These are phyloP conservation scores for Apoderus coryli DNA, from an alignment of 2,888 invertebrate genomes.

Conservation along the genomic window DNA sequence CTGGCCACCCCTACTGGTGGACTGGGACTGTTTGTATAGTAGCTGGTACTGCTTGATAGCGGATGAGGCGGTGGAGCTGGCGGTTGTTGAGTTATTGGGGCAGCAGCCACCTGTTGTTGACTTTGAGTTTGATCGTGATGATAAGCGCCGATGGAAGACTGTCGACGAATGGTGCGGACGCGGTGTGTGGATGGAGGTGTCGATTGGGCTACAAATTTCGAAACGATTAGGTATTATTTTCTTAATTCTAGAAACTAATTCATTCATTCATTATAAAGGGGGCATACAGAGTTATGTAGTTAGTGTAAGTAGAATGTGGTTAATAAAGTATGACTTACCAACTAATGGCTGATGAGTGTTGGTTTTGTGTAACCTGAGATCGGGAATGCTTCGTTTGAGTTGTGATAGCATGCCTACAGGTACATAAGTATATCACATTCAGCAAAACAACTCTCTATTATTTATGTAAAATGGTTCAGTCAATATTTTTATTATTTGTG, in stretches of 20 bases:
- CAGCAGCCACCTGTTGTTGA: conserved; percentile 14
- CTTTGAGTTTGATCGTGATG: conserved; percentile 30
- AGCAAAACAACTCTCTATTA: no score
- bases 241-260: no score
- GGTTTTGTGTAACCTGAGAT: conserved; percentile 62
- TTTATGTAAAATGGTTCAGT: no score
- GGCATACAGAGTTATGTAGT: no score
- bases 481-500: no score
- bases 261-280: no score
- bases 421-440: no score
- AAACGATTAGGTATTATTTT: no score
- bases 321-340: conserved; percentile 40
- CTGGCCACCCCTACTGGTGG: conserved; percentile 39
- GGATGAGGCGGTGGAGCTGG: conserved; percentile 23
- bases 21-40: conserved; percentile 48
- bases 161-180: conserved; percentile 43
- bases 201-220: conserved; percentile 48
- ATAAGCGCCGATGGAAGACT: conserved; percentile 46
- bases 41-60: conserved; percentile 35
- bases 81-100: conserved; percentile 14
- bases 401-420: conserved; percentile 72
- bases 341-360: conserved; percentile 56
- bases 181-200: conserved; percentile 44
- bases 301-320: no score
- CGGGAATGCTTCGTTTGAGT: conserved; percentile 79